phyloP scores from a whole-genome alignment of 2,113 vertebrate genomes.

The Himantopus leucocephalus region DNA sequence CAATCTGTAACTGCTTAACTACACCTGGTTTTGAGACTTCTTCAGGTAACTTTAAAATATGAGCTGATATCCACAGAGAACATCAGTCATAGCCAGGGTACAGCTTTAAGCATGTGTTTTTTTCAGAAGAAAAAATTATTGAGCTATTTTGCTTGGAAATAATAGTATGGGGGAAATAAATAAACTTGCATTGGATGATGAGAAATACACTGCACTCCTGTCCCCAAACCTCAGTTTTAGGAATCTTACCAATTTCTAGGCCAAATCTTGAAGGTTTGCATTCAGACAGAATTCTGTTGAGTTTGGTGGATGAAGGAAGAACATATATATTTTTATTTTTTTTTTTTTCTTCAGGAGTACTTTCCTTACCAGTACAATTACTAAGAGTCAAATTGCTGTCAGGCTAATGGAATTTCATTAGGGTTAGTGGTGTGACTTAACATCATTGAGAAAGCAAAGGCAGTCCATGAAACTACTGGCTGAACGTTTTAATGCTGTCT shows the following conservation, averaged over 20 bases:
- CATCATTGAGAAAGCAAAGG: background rate
- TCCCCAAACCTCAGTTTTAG: background rate
- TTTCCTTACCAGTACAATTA: background rate
- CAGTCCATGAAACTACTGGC: background rate
- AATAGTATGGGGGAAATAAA: background rate
- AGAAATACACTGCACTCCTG: background rate
- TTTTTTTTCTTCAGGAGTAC: background rate
- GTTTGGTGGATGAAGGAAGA: background rate
- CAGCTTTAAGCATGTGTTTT: background rate
- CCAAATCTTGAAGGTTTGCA: background rate
- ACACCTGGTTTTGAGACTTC: background rate
- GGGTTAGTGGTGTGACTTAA: background rate
- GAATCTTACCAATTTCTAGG: background rate
- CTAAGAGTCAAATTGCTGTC: background rate
- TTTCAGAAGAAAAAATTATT: background rate
- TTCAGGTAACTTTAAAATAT: background rate
- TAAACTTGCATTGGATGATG: background rate
- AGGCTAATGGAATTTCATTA: background rate
- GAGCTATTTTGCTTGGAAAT: background rate
- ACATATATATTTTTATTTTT: too few relatives aligned
- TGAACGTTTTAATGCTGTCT: background rate
- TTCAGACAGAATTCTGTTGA: background rate
- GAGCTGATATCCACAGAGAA: background rate
- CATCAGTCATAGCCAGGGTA: background rate
- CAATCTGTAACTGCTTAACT: background rate